These are phyloP conservation scores for Andrena haemorrhoa DNA, from an alignment of 2,888 invertebrate genomes.

Conservation along the genomic window DNA sequence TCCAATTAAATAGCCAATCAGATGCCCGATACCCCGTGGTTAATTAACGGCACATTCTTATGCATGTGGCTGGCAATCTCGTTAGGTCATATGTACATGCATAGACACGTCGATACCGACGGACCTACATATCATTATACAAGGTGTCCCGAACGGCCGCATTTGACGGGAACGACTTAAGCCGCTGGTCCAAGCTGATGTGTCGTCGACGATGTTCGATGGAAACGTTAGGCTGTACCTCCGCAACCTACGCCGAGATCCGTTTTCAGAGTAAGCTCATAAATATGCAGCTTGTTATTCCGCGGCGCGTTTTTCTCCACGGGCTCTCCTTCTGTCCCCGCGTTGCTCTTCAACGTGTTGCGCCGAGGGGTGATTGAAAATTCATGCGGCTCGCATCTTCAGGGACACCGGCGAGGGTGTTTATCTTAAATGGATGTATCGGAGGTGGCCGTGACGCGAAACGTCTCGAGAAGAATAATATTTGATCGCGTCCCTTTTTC, in stretches of 20 bases:
- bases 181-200: slow-evolving; percentile 3
- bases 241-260: slow-evolving; percentile 43
- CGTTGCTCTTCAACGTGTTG: slow-evolving; percentile 27
- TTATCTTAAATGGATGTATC: slow-evolving; percentile 65
- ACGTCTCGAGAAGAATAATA: slow-evolving; percentile 35
- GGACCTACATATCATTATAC: slow-evolving; percentile 71
- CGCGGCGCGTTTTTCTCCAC: slow-evolving; percentile 29
- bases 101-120: slow-evolving; percentile 15
- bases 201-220: not conserved
- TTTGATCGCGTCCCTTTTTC: slow-evolving; percentile 11
- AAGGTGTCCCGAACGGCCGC: slow-evolving; percentile 53
- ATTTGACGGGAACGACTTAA: slow-evolving; percentile 3
- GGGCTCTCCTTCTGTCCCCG: not conserved
- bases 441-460: slow-evolving; percentile 1
- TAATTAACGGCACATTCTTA: slow-evolving; percentile 81
- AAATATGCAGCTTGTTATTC: slow-evolving; percentile 73
- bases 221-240: slow-evolving; percentile 24
- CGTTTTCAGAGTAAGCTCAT: slow-evolving; percentile 74
- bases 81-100: slow-evolving; percentile 61
- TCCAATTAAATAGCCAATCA: slow-evolving; percentile 81
- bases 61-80: slow-evolving; percentile 75
- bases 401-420: slow-evolving; percentile 58
- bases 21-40: slow-evolving; percentile 77
- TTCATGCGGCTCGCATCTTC: slow-evolving; percentile 61
- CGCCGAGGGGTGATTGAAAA: slow-evolving; percentile 66